Evolutionary conservation across 2,113 vertebrate genomes (phyloP).

Genomic region (Oryzias woworae): DNA sequence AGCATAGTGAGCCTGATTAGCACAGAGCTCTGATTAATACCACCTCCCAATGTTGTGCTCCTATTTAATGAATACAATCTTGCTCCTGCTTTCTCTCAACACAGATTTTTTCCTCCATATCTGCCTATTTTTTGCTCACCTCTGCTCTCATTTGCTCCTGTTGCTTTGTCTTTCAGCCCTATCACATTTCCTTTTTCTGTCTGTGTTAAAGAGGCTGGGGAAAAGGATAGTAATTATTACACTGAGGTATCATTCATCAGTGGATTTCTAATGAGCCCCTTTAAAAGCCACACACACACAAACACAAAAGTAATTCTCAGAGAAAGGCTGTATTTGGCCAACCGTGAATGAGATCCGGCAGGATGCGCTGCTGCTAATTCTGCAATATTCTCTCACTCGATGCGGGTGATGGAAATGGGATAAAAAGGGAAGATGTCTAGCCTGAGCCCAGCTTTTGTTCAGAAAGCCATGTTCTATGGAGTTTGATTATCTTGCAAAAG

Average conservation of each 20-base stretch:
- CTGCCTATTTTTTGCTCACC: constrained; percentile 3
- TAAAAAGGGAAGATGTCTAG: not conserved
- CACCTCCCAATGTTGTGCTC: constrained; percentile 64
- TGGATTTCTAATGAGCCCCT: constrained; percentile 53
- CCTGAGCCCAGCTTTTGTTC: constrained; percentile 1
- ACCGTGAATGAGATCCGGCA: constrained; percentile 25
- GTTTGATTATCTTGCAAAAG: too few relatives aligned
- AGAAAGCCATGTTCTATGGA: not conserved
- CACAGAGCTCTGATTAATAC: constrained; percentile 67
- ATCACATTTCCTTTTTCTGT: not conserved
- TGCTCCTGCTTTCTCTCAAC: constrained; percentile 31
- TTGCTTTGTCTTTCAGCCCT: not conserved
- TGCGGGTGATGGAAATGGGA: constrained; percentile 12
- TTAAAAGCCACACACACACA: constrained; percentile 30
- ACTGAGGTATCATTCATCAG: constrained; percentile 42
- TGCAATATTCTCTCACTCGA: constrained; percentile 1
- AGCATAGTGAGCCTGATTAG: constrained; percentile 73
- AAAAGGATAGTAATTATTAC: constrained; percentile 44
- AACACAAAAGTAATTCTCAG: constrained; percentile 41
- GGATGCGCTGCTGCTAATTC: constrained; percentile 5
- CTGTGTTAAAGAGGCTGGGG: constrained; percentile 4
- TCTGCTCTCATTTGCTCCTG: constrained; percentile 5
- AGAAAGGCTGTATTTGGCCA: constrained; percentile 44
- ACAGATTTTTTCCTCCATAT: constrained; percentile 11
- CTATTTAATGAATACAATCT: constrained; percentile 69